Evolutionary conservation across 1,140 invertebrate species (phyloP).

Genomic region (Leguminivora glycinivorella): DNA sequence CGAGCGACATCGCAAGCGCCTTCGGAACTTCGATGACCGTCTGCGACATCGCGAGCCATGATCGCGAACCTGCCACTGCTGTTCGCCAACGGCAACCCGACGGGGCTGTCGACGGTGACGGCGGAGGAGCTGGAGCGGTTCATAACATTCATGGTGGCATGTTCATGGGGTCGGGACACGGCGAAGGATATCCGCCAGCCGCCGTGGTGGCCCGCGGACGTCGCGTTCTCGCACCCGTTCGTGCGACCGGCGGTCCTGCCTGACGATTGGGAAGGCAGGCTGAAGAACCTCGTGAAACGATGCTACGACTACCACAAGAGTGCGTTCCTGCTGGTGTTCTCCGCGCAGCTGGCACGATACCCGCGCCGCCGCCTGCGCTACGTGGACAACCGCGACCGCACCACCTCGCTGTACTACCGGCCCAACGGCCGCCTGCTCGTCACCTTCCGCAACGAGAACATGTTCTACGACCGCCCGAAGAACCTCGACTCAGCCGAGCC

Average conservation of each 20-base stretch:
- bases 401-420: conserved; percentile 85
- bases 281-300: conserved; percentile 83
- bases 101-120: conserved; percentile 82
- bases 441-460: conserved; percentile 87
- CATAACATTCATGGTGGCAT: conserved; percentile 87
- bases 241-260: conserved; percentile 73
- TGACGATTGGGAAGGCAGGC: conserved; percentile 81
- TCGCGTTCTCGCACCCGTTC: conserved; percentile 82
- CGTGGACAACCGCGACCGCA: conserved; percentile 86
- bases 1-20: conserved; percentile 64
- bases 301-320: conserved; percentile 87
- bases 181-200: conserved; percentile 80
- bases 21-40: conserved; percentile 66
- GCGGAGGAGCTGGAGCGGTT: conserved; percentile 83
- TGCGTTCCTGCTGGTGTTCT: conserved; percentile 85
- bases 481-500: conserved; percentile 47
- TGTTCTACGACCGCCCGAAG: conserved; percentile 79
- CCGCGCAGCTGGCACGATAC: conserved; percentile 83
- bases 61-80: conserved; percentile 84
- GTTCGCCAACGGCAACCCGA: conserved; percentile 85
- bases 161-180: conserved; percentile 83
- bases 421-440: conserved; percentile 83
- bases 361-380: conserved; percentile 83
- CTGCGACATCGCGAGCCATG: conserved; percentile 72
- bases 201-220: conserved; percentile 85